A percentile compares a stretch with the other conserved stretches of the same genome.
These are phyloP conservation scores for Tanytarsus gracilentus DNA, from an alignment of 2,888 invertebrate genomes.

Conservation along the genomic window DNA sequence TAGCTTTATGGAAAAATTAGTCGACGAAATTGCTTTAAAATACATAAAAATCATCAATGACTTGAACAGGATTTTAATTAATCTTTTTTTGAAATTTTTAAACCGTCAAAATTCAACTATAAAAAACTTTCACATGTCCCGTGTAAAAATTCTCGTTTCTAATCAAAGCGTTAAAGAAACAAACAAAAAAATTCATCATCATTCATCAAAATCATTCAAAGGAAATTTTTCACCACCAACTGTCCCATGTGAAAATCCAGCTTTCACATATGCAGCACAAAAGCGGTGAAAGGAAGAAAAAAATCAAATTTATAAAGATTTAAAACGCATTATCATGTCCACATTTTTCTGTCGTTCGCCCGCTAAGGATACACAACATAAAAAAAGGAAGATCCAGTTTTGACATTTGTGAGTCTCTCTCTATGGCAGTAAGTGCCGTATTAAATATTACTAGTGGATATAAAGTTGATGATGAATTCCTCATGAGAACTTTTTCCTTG, in stretches of 20 bases:
- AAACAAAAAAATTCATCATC: conserved; percentile 12
- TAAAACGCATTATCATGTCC: conserved; percentile 29
- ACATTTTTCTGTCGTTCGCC: neutral
- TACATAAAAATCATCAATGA: no score
- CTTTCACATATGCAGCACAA: neutral
- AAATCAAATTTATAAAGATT: conserved; percentile 29
- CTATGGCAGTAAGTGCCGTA: neutral
- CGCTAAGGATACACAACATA: no score
- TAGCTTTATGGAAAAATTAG: no score
- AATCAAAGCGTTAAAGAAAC: neutral
- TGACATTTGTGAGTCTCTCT: conserved; percentile 1
- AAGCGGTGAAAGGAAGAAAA: neutral
- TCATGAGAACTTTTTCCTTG: neutral
- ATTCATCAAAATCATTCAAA: conserved; percentile 4
- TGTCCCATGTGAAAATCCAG: conserved; percentile 7
- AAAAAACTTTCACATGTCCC: no score
- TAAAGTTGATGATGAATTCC: conserved; percentile 28
- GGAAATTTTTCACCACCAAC: conserved; percentile 9
- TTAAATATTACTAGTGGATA: conserved; percentile 10
- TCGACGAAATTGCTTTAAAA: no score
- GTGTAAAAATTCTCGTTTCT: no score
- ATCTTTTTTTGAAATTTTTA: no score
- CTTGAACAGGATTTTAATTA: no score
- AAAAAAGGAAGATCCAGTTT: conserved; percentile 14
- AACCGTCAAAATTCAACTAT: no score